Conservation (phyloP, 2,113 vertebrate genomes). For the Alouatta palliata region DNA sequence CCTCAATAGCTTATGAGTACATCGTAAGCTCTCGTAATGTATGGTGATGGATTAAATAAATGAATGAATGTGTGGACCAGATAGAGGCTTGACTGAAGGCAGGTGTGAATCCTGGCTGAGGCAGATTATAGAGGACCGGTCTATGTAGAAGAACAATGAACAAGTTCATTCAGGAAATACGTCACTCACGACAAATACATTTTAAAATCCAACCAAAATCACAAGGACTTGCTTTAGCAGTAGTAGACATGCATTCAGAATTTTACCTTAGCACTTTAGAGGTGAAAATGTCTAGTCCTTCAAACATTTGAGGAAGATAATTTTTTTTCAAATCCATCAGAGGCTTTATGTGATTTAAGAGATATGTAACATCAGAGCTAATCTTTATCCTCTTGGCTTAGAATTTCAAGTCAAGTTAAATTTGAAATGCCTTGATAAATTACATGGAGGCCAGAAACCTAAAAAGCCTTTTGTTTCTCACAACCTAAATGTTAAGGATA, state of each 20-base stretch:
- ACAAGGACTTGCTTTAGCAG: not conserved
- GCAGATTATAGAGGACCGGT: not conserved
- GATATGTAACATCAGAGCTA: constrained; percentile 48
- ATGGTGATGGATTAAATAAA: not conserved
- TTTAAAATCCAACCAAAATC: not conserved
- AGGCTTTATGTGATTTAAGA: constrained; percentile 59
- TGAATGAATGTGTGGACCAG: not conserved
- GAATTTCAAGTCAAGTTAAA: constrained; percentile 56
- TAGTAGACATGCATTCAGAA: not conserved
- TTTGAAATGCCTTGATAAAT: constrained; percentile 58
- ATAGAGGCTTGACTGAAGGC: not conserved
- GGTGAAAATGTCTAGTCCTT: constrained; percentile 35
- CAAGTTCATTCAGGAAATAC: not conserved
- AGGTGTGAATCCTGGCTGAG: not conserved
- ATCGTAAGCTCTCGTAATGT: not conserved
- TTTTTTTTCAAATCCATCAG: constrained; percentile 53
- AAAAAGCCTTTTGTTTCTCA: constrained; percentile 47
- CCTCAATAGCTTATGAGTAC: not conserved
- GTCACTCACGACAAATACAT: not conserved
- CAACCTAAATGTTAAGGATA: constrained; percentile 11
- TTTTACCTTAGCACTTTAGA: constrained; percentile 33
- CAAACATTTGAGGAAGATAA: constrained; percentile 34
- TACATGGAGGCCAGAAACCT: constrained; percentile 8
- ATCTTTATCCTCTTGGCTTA: constrained; percentile 51
- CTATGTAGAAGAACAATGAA: not conserved